These are phyloP conservation scores for Cydia strobilella DNA, from an alignment of 1,140 invertebrate species.

Conservation along the genomic window DNA sequence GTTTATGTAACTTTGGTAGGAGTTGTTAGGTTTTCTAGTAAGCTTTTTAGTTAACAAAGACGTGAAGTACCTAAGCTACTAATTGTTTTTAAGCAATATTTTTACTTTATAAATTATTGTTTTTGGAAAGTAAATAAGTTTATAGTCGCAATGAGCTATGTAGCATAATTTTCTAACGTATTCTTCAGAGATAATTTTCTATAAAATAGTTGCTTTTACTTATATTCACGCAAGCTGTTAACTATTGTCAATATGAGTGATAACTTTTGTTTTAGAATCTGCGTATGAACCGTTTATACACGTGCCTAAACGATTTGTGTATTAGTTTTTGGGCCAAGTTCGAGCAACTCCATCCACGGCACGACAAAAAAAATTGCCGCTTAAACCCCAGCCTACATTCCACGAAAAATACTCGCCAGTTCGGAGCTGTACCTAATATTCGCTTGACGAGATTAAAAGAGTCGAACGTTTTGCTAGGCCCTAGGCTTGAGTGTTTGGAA, in stretches of 20 bases:
- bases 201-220: too few species aligned
- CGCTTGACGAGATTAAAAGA: neutral
- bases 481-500: too few species aligned
- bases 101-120: too few species aligned
- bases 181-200: too few species aligned
- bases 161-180: too few species aligned
- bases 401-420: neutral
- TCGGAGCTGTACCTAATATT: neutral
- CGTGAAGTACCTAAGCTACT: too few species aligned
- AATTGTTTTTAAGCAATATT: neutral
- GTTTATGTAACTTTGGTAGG: neutral
- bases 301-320: neutral
- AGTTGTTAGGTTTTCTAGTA: neutral
- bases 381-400: neutral
- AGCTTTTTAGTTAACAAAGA: neutral
- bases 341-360: neutral
- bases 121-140: neutral
- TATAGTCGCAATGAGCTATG: too few species aligned
- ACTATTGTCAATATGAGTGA: too few species aligned
- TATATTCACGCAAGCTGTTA: too few species aligned
- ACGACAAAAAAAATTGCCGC: constrained; percentile 6
- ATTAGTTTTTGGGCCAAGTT: neutral
- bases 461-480: too few species aligned
- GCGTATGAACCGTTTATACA: neutral
- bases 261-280: neutral